Conservation (phyloP, 2,113 vertebrate genomes). For the Natator depressus region DNA sequence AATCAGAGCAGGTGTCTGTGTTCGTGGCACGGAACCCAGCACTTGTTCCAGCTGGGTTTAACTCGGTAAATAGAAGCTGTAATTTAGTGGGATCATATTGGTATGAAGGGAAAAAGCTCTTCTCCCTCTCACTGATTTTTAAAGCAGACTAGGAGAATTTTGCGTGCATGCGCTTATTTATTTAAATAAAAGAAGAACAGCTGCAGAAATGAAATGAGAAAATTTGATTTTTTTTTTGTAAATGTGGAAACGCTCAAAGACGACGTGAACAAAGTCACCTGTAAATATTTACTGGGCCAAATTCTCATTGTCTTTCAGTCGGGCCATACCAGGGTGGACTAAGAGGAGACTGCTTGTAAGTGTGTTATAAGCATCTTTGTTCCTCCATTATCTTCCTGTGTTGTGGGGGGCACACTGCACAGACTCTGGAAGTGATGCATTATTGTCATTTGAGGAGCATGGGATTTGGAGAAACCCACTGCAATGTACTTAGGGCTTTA, state of each 20-base stretch:
- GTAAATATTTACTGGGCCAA: neutral
- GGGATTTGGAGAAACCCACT: neutral
- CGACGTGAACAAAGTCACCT: neutral
- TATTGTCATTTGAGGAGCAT: neutral
- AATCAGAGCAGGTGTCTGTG: neutral
- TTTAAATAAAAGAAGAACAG: neutral
- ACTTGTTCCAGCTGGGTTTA: neutral
- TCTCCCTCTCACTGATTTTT: neutral
- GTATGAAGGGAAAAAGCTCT: neutral
- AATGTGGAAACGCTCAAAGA: neutral
- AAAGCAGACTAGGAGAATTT: neutral
- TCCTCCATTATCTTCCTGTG: neutral
- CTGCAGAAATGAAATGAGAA: neutral
- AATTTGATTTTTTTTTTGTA: neutral
- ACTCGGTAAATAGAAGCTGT: neutral
- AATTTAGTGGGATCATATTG: neutral
- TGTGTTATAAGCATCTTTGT: neutral
- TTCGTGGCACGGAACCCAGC: neutral
- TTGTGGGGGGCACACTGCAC: neutral
- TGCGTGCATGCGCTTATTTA: fast-evolving
- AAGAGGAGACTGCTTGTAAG: neutral
- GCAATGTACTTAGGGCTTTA: neutral
- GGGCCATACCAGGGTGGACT: neutral
- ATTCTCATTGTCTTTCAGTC: slow-evolving; percentile 15
- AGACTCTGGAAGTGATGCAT: neutral